Base-by-base conservation (phyloP, 2,888 invertebrate genomes). In the Meliscaeva auricollis region DNA sequence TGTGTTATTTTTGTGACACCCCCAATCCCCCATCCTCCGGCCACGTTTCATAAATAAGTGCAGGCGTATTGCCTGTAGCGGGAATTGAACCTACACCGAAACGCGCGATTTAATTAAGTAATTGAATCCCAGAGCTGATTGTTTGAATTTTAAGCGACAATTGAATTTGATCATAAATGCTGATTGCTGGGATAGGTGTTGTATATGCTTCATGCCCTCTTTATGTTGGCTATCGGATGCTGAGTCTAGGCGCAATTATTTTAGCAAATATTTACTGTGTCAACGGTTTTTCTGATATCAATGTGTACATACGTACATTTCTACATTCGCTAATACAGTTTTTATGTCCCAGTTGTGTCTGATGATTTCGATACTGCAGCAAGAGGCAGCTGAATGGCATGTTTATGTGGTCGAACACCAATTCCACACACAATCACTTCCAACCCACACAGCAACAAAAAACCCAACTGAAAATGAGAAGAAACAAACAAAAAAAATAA, bases 71-170 rank as follows among this genome's bases (percentile, higher is more conserved):
- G 54, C 54, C 30, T 32, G 7, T 30, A 54, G 32, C 32, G n/a
- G 30, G 15, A 6, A 48, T 11, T 11, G 38, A 9, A 38, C 9
- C 9, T 38, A 38, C 38, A 38, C 38, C 1, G 8, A 6, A 83
- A 62, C 44, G 22, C 44, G 22, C 48, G 46, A 73, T 75, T 60
- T 58, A 75, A 75, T 75, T 84, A 30, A 52, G 35, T 46, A 70
- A 75, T 76, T 54, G 44, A 76, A 72, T 84, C 22, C 52, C 9
- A 52, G 11, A 50, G 58, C 13, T 50, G 58, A 52, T 35, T 52
- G 56, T 75, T 70, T 32, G 50, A 74, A 70, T 54, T 17, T 60
- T 66, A 44, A 80, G 72, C 38, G 52, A 44, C 75, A 72, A 75
- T 84, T 80, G 75, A 75, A 66, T 80, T 50, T 2, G 26, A 50